A percentile compares a stretch with the other conserved stretches of the same genome.
phyloP scores from a whole-genome alignment of 35 echinoderm and acorn worm species.

The Apostichopus californicus region DNA sequence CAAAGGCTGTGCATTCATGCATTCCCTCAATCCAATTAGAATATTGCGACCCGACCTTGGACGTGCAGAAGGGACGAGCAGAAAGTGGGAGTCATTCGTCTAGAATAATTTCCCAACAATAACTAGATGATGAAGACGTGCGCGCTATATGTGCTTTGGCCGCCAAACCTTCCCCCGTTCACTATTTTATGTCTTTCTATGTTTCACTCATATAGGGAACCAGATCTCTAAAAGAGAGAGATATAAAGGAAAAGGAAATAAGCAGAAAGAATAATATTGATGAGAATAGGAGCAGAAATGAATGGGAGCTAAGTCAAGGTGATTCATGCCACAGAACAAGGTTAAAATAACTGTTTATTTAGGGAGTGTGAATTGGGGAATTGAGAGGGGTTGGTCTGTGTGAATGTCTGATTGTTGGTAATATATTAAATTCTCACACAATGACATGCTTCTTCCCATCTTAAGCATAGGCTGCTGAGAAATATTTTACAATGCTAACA shows the following conservation, averaged over 20 bases:
- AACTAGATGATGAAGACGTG: constrained; percentile 1
- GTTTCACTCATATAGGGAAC: constrained; percentile 34
- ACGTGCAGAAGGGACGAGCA: neutral
- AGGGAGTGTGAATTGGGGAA: constrained; percentile 35
- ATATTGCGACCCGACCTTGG: constrained; percentile 16
- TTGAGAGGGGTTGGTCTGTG: neutral
- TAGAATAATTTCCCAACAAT: constrained; percentile 47
- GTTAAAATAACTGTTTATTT: constrained; percentile 59
- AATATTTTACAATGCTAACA: neutral
- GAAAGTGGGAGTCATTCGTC: constrained; percentile 9
- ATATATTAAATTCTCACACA: neutral
- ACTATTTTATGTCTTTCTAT: neutral
- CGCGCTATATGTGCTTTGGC: neutral
- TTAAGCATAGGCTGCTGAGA: neutral
- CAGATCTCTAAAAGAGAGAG: constrained; percentile 8
- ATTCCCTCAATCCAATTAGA: constrained; percentile 41
- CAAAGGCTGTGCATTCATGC: constrained; percentile 9
- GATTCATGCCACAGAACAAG: constrained; percentile 32
- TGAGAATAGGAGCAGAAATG: constrained; percentile 39
- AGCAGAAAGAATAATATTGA: constrained; percentile 45
- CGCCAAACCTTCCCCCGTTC: neutral
- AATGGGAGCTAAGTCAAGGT: constrained; percentile 56
- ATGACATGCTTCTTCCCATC: neutral
- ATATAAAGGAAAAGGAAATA: neutral
- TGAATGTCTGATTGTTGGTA: neutral